phyloP scores from a whole-genome alignment of 2,797 vertebrate species.

The Typhlichthys eigenmanni region DNA sequence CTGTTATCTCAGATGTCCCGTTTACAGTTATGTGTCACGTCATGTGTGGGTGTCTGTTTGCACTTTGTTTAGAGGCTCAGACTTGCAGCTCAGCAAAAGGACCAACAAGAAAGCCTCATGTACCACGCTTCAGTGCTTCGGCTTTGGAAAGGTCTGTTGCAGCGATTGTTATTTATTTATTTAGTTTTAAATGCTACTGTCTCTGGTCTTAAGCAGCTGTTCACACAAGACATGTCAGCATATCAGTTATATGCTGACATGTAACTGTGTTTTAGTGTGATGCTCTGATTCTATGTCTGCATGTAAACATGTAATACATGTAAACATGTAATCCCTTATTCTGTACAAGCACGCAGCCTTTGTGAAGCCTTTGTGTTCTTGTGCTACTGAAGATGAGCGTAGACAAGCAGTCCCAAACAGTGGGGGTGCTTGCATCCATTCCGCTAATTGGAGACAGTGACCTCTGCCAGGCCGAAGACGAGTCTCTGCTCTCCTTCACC shows the following conservation, averaged over 20 bases:
- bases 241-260: constrained; percentile 14
- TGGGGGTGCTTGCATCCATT: constrained; percentile 76
- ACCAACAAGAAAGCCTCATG: constrained; percentile 24
- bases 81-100: constrained; percentile 33
- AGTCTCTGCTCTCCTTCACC: constrained; percentile 74
- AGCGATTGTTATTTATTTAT: neutral
- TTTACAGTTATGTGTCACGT: neutral
- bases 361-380: neutral
- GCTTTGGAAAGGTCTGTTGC: constrained; percentile 85
- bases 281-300: too few species aligned
- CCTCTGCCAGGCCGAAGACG: constrained; percentile 78
- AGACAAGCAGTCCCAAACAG: constrained; percentile 50
- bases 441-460: constrained; percentile 79
- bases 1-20: neutral
- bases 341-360: too few species aligned
- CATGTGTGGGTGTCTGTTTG: constrained; percentile 3
- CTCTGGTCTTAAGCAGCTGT: too few species aligned
- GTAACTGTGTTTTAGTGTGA: too few species aligned
- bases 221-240: neutral
- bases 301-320: neutral
- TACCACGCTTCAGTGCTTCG: constrained; percentile 78
- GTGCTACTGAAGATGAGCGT: constrained; percentile 45
- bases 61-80: constrained; percentile 22
- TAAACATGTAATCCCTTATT: neutral
- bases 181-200: neutral